Evolutionary conservation across 2,888 invertebrate species (phyloP).

Genomic region (Hymenopus coronatus): DNA sequence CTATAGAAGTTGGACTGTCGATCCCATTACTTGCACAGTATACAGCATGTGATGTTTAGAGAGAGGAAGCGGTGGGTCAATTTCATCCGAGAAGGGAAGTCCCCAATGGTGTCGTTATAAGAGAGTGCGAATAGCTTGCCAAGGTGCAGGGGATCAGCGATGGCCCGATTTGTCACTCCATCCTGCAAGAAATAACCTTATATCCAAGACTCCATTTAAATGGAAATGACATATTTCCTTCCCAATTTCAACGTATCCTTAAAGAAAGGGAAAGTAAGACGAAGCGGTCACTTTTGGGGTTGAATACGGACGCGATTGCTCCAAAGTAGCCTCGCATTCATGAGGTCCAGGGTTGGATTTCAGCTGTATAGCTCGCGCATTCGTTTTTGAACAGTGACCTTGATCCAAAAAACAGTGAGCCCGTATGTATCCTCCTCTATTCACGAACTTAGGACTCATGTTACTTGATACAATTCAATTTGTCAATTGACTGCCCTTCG

Average conservation of each 20-base stretch:
- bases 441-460: no score
- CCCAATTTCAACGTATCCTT: not conserved
- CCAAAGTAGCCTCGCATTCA: no score
- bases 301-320: not conserved
- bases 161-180: slow-evolving; percentile 14
- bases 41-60: slow-evolving; percentile 2
- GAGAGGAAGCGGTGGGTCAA: not conserved
- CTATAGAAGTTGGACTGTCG: not conserved
- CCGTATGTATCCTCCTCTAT: no score
- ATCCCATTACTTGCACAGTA: not conserved
- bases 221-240: slow-evolving; percentile 27
- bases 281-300: not conserved
- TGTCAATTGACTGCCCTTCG: no score
- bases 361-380: no score
- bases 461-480: no score
- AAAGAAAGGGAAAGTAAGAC: not conserved
- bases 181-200: not conserved
- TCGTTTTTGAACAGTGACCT: no score
- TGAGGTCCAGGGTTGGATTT: no score
- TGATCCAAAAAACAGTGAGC: no score
- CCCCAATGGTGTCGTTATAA: slow-evolving; percentile 21
- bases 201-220: slow-evolving; percentile 22
- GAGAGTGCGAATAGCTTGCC: slow-evolving; percentile 8
- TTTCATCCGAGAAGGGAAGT: not conserved
- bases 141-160: not conserved